phyloP scores from a whole-genome alignment of 2,797 vertebrate species.

The Takifugu rubripes region DNA sequence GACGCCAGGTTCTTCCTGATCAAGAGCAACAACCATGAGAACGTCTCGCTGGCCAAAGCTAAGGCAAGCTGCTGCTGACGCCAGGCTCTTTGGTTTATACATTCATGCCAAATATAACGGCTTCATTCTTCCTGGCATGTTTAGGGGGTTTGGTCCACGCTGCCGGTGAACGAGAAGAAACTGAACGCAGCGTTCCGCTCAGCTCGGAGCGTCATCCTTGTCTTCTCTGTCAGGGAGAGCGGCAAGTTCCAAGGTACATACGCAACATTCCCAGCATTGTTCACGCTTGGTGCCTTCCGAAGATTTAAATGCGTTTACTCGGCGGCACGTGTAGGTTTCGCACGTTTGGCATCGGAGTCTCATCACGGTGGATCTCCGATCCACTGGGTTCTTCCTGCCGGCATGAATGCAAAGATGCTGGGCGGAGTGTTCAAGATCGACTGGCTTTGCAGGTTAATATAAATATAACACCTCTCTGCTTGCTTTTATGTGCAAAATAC shows the following conservation, averaged over 20 bases:
- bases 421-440: conserved; percentile 99
- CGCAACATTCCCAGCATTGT: not conserved
- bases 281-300: not conserved
- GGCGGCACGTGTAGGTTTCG: conserved; percentile 78
- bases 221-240: conserved; percentile 97
- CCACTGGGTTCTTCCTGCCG: conserved; percentile 97
- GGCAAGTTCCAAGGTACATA: conserved; percentile 92
- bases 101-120: not conserved
- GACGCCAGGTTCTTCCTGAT: conserved; percentile 97
- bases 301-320: not conserved
- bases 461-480: no score
- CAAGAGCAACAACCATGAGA: conserved; percentile 99
- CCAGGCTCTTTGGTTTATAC: not conserved
- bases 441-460: conserved; percentile 93
- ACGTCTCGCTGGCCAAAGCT: conserved; percentile 96
- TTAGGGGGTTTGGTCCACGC: conserved; percentile 96
- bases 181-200: conserved; percentile 92
- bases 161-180: conserved; percentile 98
- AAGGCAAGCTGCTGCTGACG: conserved; percentile 76
- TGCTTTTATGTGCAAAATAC: not conserved
- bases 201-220: conserved; percentile 90
- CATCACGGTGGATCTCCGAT: conserved; percentile 97
- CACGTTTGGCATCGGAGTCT: conserved; percentile 91
- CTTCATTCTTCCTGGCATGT: not conserved
- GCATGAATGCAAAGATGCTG: conserved; percentile 98